A percentile compares a stretch with the other conserved stretches of the same genome.
These are phyloP conservation scores for Diplodus sargus DNA, from an alignment of 2,797 vertebrate genomes.

Conservation along the genomic window DNA sequence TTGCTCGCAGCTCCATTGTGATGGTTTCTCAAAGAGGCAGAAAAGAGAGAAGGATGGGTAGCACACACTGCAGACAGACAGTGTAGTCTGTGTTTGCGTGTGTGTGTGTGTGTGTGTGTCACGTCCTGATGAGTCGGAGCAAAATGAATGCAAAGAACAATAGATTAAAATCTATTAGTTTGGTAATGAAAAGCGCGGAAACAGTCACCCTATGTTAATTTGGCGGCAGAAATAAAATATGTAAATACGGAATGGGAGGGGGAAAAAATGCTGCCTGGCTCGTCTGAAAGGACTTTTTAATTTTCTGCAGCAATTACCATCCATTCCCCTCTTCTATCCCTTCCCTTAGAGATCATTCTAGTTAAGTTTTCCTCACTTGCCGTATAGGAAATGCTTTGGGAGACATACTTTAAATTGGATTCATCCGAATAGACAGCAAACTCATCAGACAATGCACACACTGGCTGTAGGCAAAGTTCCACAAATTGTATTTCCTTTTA, in stretches of 20 bases:
- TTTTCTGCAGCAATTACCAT: constrained; percentile 65
- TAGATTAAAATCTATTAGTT: constrained; percentile 80
- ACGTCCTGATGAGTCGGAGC: constrained; percentile 69
- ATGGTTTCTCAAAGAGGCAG: constrained; percentile 64
- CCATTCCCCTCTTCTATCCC: constrained; percentile 39
- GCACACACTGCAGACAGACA: constrained; percentile 49
- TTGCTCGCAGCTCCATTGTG: constrained; percentile 76
- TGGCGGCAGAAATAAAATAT: constrained; percentile 75
- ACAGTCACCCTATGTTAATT: constrained; percentile 73
- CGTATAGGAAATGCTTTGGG: constrained; percentile 41
- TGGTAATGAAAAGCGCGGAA: constrained; percentile 69
- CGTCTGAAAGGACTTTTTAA: constrained; percentile 64
- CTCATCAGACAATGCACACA: constrained; percentile 7
- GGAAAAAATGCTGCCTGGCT: constrained; percentile 54
- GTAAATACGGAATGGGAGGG: constrained; percentile 61
- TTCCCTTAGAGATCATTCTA: constrained; percentile 48
- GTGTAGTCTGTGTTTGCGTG: neutral
- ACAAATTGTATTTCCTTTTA: neutral
- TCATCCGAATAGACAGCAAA: constrained; percentile 21
- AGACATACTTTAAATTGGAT: constrained; percentile 47
- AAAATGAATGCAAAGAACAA: constrained; percentile 81
- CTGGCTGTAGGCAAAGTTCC: constrained; percentile 8
- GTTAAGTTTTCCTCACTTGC: constrained; percentile 32
- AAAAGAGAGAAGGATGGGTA: constrained; percentile 55
- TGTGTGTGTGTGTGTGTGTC: constrained; percentile 37